These are phyloP conservation scores for Troglohyphantes excavatus DNA, from an alignment of 2,888 invertebrate genomes.

Conservation along the genomic window DNA sequence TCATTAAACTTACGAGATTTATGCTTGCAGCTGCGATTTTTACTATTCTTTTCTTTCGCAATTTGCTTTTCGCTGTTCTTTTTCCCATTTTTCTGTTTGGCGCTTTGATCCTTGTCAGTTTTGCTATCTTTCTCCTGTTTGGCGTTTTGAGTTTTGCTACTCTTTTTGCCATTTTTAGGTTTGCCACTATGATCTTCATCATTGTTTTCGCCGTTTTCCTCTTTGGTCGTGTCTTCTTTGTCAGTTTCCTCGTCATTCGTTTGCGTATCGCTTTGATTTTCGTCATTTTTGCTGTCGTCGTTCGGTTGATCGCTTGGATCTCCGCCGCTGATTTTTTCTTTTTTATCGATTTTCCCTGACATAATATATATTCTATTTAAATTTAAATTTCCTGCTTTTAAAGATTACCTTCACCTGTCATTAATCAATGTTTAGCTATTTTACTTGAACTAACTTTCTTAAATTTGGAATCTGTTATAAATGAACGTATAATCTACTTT, in stretches of 20 bases:
- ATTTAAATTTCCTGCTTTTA: too few relatives aligned
- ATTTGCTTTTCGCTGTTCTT: background rate
- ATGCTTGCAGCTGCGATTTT: too few relatives aligned
- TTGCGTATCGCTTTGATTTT: background rate
- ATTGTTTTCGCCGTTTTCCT: background rate
- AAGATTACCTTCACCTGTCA: too few relatives aligned
- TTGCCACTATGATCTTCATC: background rate
- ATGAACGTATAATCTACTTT: too few relatives aligned
- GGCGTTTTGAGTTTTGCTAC: background rate
- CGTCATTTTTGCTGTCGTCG: too few relatives aligned
- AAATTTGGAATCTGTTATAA: too few relatives aligned
- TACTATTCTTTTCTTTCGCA: too few relatives aligned
- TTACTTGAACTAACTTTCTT: too few relatives aligned
- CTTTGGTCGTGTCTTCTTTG: background rate
- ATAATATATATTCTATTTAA: background rate
- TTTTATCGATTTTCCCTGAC: background rate
- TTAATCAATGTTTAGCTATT: too few relatives aligned
- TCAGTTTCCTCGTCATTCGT: background rate
- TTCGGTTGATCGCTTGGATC: background rate
- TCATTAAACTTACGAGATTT: background rate
- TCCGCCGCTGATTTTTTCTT: background rate
- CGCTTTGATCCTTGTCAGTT: background rate
- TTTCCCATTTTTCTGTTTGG: background rate
- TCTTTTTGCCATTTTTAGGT: background rate
- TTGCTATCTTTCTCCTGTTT: background rate